phyloP scores from a whole-genome alignment of 2,113 vertebrate species.

The Symphodus melops region DNA sequence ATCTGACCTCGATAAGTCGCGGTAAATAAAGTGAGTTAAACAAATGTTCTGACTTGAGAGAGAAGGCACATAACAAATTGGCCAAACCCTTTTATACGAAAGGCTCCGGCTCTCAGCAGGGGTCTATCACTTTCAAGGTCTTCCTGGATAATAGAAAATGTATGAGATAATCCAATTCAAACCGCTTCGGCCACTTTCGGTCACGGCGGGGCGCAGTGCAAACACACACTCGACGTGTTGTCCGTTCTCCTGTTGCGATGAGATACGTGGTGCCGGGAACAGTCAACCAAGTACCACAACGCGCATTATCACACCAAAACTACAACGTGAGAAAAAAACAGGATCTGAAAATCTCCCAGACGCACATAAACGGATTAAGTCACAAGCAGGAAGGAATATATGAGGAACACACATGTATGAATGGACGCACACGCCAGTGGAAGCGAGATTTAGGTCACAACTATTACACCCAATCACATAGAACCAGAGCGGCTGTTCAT shows the following conservation, averaged over 20 bases:
- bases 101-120: constrained; percentile 51
- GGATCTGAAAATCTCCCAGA: constrained; percentile 66
- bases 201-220: constrained; percentile 48
- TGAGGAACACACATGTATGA: constrained; percentile 27
- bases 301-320: constrained; percentile 64
- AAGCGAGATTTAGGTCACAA: constrained; percentile 67
- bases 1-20: constrained; percentile 46
- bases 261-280: constrained; percentile 44
- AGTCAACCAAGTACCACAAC: constrained; percentile 52
- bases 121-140: constrained; percentile 67
- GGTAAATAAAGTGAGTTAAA: constrained; percentile 41
- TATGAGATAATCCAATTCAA: constrained; percentile 77
- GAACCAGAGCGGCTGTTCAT: constrained; percentile 45
- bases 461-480: constrained; percentile 27
- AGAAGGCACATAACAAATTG: constrained; percentile 48
- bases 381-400: constrained; percentile 48
- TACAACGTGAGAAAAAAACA: constrained; percentile 46
- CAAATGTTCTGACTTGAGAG: constrained; percentile 29
- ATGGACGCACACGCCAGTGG: constrained; percentile 17
- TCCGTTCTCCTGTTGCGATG: constrained; percentile 45
- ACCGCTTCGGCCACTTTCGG: constrained; percentile 62
- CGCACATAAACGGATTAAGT: constrained; percentile 59
- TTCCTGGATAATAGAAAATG: constrained; percentile 74
- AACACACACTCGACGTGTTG: constrained; percentile 24
- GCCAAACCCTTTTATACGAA: constrained; percentile 42